Percentiles rank a stretch among this genome's conserved stretches.
Conservation (phyloP, 1,140 invertebrate species). For the Macrostomum lignano region DNA sequence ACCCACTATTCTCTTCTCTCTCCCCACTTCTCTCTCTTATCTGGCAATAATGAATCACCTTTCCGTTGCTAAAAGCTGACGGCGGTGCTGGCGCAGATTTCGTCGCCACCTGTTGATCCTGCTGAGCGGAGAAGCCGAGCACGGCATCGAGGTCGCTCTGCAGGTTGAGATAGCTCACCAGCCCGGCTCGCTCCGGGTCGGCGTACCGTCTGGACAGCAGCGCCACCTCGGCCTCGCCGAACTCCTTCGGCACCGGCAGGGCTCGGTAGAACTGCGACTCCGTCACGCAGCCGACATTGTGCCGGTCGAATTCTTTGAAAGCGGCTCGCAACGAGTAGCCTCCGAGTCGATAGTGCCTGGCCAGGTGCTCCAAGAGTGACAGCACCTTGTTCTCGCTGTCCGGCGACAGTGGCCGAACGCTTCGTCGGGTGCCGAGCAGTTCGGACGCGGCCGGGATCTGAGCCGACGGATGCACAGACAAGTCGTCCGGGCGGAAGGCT, state of each 20-base stretch:
- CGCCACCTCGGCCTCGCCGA: constrained; percentile 16
- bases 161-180: constrained; percentile 25
- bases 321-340: constrained; percentile 18
- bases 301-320: constrained; percentile 25
- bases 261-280: constrained; percentile 27
- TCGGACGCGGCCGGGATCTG: too few relatives aligned
- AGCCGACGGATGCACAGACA: not conserved
- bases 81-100: too few relatives aligned
- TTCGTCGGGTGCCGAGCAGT: constrained; percentile 18
- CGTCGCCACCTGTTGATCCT: not conserved
- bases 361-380: constrained; percentile 12
- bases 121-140: not conserved
- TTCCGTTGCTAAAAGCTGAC: too few relatives aligned
- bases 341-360: constrained; percentile 17
- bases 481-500: not conserved
- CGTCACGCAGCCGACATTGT: constrained; percentile 21
- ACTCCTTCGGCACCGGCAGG: constrained; percentile 20
- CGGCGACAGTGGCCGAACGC: constrained; percentile 14
- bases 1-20: not conserved
- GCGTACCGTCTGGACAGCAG: constrained; percentile 19
- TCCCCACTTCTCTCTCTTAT: too few relatives aligned
- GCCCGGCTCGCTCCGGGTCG: constrained; percentile 15
- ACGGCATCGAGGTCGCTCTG: constrained; percentile 21
- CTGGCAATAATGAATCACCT: too few relatives aligned
- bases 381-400: constrained; percentile 13